Percentiles rank a stretch among this genome's conserved stretches.
These are phyloP conservation scores for Falcaria lacertinaria DNA, from an alignment of 2,888 invertebrate genomes.

Conservation along the genomic window DNA sequence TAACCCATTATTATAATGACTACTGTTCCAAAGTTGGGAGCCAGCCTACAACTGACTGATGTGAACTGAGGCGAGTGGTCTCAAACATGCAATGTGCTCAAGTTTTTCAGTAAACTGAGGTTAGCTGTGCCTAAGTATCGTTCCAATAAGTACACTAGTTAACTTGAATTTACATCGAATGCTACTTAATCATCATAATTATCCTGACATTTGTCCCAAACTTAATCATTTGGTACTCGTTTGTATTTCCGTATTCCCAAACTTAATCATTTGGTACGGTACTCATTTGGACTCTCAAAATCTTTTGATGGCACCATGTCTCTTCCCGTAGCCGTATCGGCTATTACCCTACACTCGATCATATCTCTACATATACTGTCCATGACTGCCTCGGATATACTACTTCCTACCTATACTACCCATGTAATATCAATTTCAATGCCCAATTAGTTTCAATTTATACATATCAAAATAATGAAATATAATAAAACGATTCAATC, in stretches of 20 bases:
- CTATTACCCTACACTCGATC: no score
- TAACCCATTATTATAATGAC: slow-evolving; percentile 70
- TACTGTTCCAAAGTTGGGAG: slow-evolving; percentile 51
- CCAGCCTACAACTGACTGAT: slow-evolving; percentile 32
- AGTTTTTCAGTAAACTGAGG: slow-evolving; percentile 29
- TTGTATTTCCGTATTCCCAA: no score
- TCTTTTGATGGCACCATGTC: no score
- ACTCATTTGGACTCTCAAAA: no score
- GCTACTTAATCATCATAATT: neutral
- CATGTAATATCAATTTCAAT: no score
- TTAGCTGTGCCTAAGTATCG: neutral
- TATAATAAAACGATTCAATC: neutral
- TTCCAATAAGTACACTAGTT: neutral
- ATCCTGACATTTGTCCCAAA: no score
- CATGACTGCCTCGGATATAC: no score
- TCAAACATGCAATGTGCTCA: slow-evolving; percentile 39
- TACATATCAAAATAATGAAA: neutral
- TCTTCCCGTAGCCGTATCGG: no score
- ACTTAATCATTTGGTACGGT: no score
- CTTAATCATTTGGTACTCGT: no score
- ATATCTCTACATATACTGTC: no score
- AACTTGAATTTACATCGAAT: neutral
- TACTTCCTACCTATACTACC: no score
- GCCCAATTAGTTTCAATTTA: neutral
- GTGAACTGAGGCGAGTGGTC: slow-evolving; percentile 41